Base-by-base conservation (phyloP, 1,140 invertebrate genomes). In the Zeugodacus cucurbitae region DNA sequence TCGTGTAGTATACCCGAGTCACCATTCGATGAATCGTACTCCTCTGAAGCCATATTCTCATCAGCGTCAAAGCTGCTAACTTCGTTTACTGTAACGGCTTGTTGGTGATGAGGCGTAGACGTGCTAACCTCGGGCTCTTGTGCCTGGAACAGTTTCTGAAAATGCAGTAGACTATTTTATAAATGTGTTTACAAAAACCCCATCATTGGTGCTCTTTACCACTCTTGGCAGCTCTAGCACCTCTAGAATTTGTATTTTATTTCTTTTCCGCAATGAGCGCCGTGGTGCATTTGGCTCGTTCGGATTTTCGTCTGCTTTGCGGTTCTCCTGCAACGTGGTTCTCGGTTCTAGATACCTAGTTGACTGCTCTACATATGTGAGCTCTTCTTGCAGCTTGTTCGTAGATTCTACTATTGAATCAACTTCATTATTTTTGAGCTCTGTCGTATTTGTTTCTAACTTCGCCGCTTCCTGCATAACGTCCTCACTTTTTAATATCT, bases 1-100 rank as follows among this genome's bases (percentile, higher is more conserved):
- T 37, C 20, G 87, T 54, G 41, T 70, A 64, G 64, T 82, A 78
- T 14, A 87, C 59, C 14, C 54, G 54, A 82, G 54, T 87, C 59
- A 88, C 74, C 74, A 48, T 82, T 82, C n/a, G 74, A 82, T 2
- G 74, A 82, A 14, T 82, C 74, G 29, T 82, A 48, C 14, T 87
- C 37, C 87, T 48, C 41, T 34, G 88, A 74, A 22, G 34, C 34
- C 26, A 41, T 22, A 7, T 32, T 14, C 22, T 87, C 58, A n/a
- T 62, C 54, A 14, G 58, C 85, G 22, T 44, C 44, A 58, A 14
- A 17, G 26, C 17, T 26, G 17, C 29, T 29, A 29, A 64, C 26
- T 14, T 67, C 4, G 62, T 26, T 1, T 32, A 32, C 32, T 20
- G 1, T 11, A 11, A 29, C 59, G 14, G 20, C 17, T 26, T 62